Base-by-base conservation (phyloP, 2,888 invertebrate genomes). In the Orthonevra nobilis region DNA sequence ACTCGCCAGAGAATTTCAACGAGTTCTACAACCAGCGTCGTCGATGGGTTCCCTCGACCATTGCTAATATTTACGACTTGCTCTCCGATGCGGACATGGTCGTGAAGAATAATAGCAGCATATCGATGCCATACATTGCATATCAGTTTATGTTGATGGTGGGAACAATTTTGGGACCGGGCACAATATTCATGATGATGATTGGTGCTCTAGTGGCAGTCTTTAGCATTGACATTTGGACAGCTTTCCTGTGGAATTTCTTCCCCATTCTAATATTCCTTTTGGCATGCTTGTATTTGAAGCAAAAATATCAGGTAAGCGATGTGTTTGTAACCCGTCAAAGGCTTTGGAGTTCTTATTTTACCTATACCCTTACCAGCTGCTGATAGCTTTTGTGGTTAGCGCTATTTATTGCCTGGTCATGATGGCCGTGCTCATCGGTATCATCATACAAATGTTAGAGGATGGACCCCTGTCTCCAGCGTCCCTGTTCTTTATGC, bases 31-130 rank as follows among this genome's bases (percentile, higher is more conserved):
- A 97, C 88, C 98, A 98, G 88, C 92, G 98, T 9, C 92, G 98
- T 9, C 92, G 98, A 32, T 98, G 98, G 98, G 96, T 97, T 74
- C 97, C 98, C 0, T 98, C 98, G 1, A 98, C 98, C 0, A 95
- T 97, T 87, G 97, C 97, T 26, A 98, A 98, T 87, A 97, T 98
- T 83, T 90, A 97, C 82, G 98, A 98, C 88, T 90, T 98, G 68
- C 90, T 97, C 0, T 90, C 91, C 6, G 94, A 96, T 86, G 93
- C 94, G 81, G 93, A 94, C 83, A 91, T 92, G 74, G 96, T 96
- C 1, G 93, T 97, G 14, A 90, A 92, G 85, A 91, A 94, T 52
- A 98, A 98, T 85, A 95, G 97, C 84, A 96, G 96, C 84, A 97
- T 98, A 84, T 97, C 97, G 0, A 92, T 92, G 84, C 89, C 93